Evolutionary conservation across 2,113 vertebrate genomes (phyloP), one percentile per base, ranked within the genome.

Genomic region (Erythrolamprus reginae): DNA sequence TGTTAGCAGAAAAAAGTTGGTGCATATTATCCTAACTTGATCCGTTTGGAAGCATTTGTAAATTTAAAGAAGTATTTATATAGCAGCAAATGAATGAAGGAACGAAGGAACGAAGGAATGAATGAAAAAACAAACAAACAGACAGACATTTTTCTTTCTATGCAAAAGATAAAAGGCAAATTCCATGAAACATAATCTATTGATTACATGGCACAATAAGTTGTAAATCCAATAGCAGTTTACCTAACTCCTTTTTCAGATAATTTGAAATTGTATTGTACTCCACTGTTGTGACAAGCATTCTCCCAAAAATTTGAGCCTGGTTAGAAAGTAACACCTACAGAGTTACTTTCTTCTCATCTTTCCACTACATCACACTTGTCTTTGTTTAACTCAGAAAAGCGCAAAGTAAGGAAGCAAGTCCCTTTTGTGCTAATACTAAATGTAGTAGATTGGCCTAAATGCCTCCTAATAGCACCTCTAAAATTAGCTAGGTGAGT

Each of bases 361-460:
- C 90, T 93, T 91, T 90, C 70, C 95, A 96, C 6, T 50, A 90
- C 89, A 85, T 24, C 90, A 47, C 89, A 95, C 55, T 91, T 92
- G 94, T 97, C 97, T 95, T 38, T 38, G 33, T 8, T 77, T 77
- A 77, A 38, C 93, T 95, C 95, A 94, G 95, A 91, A 89, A 92
- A 94, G 94, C 93, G 94, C 94, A 91, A 96, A 95, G 93, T 15
- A 92, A 90, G 92, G 95, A 95, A 87, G 92, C 87, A 92, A 95
- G 93, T 90, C 93, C 89, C 51, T 86, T 94, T 96, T 96, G 95
- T 95, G 96, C 96, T 97, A 96, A 97, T 97, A 95, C 94, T 96
- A 96, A 97, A 97, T 95, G 95, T 96, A 97, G 96, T 95, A 96
- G 95, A 96, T 96, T 95, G 97, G 95, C 95, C 94, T 97, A 97